Base-by-base conservation (phyloP, 2,888 invertebrate genomes). In the Cantharis lateralis region DNA sequence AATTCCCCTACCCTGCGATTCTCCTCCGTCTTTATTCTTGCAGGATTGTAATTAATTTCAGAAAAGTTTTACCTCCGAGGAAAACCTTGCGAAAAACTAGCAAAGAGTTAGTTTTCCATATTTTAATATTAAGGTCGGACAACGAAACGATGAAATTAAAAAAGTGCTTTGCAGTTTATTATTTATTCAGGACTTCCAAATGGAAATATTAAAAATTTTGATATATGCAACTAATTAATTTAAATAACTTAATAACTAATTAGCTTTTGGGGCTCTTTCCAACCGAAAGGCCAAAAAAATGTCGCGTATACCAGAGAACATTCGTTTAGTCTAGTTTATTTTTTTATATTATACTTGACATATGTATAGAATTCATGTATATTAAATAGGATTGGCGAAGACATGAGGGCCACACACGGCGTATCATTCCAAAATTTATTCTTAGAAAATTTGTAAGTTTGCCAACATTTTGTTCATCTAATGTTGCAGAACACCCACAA, bases 401-500 rank as follows among this genome's bases (percentile, higher is more conserved):
- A 77, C 77, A 64, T 66, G 63, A 28, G 77, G 82, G 82, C 82
- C 82, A 83, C 82, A 83, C 82, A 83, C 76, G 75, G 78, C 62
- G 81, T 77, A 66, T 77, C 74, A 71, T 77, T 74, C 75, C 64
- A 66, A 74, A 78, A 81, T 81, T 80, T 82, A 82, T 82, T 82
- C 82, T 79, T 81, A 78, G 82, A 81, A 79, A 78, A 74, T 76
- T 77, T 78, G 82, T 79, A 80, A 73, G 76, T 74, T 78, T 81
- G 82, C 82, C 82, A 82, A 81, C 80, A 75, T 75, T 79, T 78
- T 78, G 71, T 72, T 70, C 74, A 79, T 79, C 80, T 80, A 81
- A 81, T 81, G 80, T 79, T 75, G 79, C 78, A 80, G 81, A 81
- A 81, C 81, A 80, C 81, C 81, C 81, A 81, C 80, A 81, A 81